These are phyloP conservation scores for Hylaeus volcanicus DNA, from an alignment of 1,140 invertebrate species.

Conservation along the genomic window DNA sequence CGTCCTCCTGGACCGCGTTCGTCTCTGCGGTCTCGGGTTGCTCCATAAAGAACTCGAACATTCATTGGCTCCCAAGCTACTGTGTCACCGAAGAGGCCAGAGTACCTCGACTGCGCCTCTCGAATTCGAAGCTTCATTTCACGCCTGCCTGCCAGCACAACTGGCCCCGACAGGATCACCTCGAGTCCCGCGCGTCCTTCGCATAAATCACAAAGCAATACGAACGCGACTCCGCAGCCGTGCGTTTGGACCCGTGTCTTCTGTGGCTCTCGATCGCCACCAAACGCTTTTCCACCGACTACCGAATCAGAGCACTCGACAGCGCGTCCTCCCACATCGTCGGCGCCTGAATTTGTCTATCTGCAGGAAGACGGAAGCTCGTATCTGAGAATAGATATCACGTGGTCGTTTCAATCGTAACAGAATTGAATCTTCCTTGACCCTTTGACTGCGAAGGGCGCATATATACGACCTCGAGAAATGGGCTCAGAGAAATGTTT, in stretches of 20 bases:
- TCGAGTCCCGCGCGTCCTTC: constrained; percentile 43
- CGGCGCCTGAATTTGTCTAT: constrained; percentile 29
- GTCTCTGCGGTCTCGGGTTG: constrained; percentile 66
- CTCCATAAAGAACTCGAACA: constrained; percentile 67
- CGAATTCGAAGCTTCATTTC: constrained; percentile 69
- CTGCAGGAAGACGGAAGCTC: constrained; percentile 48
- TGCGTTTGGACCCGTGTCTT: background rate
- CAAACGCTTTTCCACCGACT: background rate
- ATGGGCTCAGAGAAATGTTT: too few species aligned
- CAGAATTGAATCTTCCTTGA: background rate
- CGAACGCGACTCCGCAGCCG: background rate
- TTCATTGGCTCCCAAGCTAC: constrained; percentile 50
- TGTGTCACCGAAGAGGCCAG: constrained; percentile 48
- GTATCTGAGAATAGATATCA: constrained; percentile 20
- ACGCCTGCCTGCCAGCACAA: constrained; percentile 66
- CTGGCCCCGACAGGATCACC: constrained; percentile 46
- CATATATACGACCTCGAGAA: too few species aligned
- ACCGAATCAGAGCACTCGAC: too few species aligned
- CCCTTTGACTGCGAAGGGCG: too few species aligned
- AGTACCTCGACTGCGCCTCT: constrained; percentile 34
- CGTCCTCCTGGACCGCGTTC: constrained; percentile 59
- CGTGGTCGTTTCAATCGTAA: background rate
- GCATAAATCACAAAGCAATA: constrained; percentile 49
- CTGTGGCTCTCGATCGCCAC: background rate
- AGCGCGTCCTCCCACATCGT: background rate